Conservation (phyloP, 2,888 invertebrate species). For the Podotricha telesiphe region DNA sequence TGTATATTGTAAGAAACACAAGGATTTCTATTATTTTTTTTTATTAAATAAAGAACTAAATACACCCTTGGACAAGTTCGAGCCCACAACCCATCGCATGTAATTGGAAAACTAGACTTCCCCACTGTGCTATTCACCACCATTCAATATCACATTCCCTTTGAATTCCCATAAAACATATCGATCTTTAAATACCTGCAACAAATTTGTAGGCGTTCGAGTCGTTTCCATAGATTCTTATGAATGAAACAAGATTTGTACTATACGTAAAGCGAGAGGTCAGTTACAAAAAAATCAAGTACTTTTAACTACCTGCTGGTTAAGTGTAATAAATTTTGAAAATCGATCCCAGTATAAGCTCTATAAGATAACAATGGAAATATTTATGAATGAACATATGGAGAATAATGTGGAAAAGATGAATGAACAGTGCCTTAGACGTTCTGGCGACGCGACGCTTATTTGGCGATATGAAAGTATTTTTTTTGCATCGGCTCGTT, state of each 20-base stretch:
- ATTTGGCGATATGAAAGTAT: slow-evolving; percentile 26
- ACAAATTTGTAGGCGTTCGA: slow-evolving; percentile 31
- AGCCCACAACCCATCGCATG: background rate
- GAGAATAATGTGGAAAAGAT: slow-evolving; percentile 46
- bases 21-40: too few species aligned
- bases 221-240: slow-evolving; percentile 12
- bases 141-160: slow-evolving; percentile 5
- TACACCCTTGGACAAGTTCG: background rate
- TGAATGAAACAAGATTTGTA: slow-evolving; percentile 41
- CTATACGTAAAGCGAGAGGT: slow-evolving; percentile 29
- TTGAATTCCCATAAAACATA: slow-evolving; percentile 14
- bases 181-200: slow-evolving; percentile 18
- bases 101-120: background rate
- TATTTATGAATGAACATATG: slow-evolving; percentile 50
- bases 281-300: slow-evolving; percentile 35
- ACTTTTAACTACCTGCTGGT: slow-evolving; percentile 44
- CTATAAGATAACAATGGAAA: slow-evolving; percentile 32
- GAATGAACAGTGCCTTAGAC: slow-evolving; percentile 53
- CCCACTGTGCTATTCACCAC: slow-evolving; percentile 6
- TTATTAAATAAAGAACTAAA: too few species aligned
- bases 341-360: slow-evolving; percentile 55
- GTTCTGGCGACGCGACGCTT: slow-evolving; percentile 53
- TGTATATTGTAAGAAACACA: too few species aligned
- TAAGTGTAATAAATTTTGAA: slow-evolving; percentile 54
- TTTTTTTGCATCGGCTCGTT: slow-evolving; percentile 25